Evolutionary conservation across 2,888 invertebrate species (phyloP), one percentile per base, ranked within the genome.

Genomic region (Camponotus fellah): DNA sequence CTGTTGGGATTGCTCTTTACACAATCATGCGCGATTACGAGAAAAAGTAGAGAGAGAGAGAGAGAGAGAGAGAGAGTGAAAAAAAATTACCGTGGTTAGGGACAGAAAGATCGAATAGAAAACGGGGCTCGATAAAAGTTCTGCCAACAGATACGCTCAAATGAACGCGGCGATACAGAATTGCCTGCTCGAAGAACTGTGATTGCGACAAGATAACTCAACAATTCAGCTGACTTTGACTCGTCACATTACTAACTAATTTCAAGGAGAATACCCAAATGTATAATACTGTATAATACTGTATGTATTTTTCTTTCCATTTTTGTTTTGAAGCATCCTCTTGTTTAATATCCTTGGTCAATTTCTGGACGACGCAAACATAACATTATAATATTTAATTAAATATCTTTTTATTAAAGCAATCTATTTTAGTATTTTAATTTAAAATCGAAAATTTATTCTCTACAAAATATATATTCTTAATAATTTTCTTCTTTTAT

Each of bases 1-100:
- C 91, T 89, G 87, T 87, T 89, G 91, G 88, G 86, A 87, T 85
- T 88, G 81, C 83, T 85, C 71, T 79, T 79, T 83, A 83, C 82
- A 88, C 83, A 86, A 84, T 85, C 89, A 80, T 84, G 66, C 74
- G 69, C 87, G 81, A 76, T 82, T 83, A 79, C 79, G 79, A 71
- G 79, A 60, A 71, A 60, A 71, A 60, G 79, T 43, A 26, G 71
- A 71, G 79, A 58, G 79, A 79, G 79, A 58, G 79, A 46, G 60
- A 79, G n/a, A 26, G 71, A 71, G 79, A 58, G 79, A 79, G 79
- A 58, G 79, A 46, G 60, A 79, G n/a, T n/a, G n/a, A 71, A 79
- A 79, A 79, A 79, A 79, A 71, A 79, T 79, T 79, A 79, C 71
- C 40, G 77, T 17, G 79, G 26, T 26, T n/a, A 32, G 56, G 14